Percentiles rank a stretch among this genome's conserved stretches.
These are phyloP conservation scores for Labeo rohita DNA, from an alignment of 2,113 vertebrate genomes.

Conservation along the genomic window DNA sequence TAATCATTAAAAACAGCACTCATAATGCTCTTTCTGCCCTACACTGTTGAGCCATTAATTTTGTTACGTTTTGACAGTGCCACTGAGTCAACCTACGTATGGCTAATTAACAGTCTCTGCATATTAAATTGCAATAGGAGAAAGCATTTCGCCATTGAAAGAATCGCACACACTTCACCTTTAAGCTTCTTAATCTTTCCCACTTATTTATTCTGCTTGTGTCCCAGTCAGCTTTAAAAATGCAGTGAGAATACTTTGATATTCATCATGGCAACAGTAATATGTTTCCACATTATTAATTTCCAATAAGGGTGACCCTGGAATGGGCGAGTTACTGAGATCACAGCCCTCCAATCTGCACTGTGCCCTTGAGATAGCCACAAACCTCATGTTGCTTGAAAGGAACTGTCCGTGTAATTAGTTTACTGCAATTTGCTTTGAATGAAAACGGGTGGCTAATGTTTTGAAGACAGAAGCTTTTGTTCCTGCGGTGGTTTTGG, in stretches of 20 bases:
- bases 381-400: slow-evolving; percentile 1
- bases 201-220: slow-evolving; percentile 16
- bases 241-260: slow-evolving; percentile 15
- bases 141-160: neutral
- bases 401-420: slow-evolving; percentile 4
- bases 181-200: slow-evolving; percentile 14
- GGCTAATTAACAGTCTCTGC: neutral
- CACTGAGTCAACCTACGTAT: neutral
- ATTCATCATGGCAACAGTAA: slow-evolving; percentile 48
- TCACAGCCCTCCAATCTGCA: slow-evolving; percentile 1
- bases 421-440: slow-evolving; percentile 28
- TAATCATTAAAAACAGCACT: too few relatives aligned
- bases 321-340: neutral
- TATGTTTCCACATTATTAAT: slow-evolving; percentile 45
- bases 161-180: neutral
- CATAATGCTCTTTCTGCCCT: too few relatives aligned
- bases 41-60: neutral
- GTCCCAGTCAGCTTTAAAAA: slow-evolving; percentile 32
- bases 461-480: neutral
- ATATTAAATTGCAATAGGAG: neutral
- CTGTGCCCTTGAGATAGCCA: slow-evolving; percentile 21
- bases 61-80: neutral
- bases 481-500: slow-evolving; percentile 2
- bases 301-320: slow-evolving; percentile 18
- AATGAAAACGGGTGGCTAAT: neutral